Evolutionary conservation across 2,113 vertebrate genomes (phyloP).

Genomic region (Bujurquina vittata): DNA sequence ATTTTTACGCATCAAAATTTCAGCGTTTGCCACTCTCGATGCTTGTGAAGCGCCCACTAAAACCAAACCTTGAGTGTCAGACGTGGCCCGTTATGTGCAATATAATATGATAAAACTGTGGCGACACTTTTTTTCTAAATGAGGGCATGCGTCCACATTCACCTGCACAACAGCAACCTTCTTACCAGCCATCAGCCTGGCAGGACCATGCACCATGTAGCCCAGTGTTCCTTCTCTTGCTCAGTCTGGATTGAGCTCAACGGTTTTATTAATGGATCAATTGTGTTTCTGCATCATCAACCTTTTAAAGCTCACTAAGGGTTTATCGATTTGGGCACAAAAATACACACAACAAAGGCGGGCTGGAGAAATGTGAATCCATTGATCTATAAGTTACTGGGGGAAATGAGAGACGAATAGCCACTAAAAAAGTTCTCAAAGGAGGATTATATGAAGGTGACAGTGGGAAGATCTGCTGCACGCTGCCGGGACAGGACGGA

Average conservation of each 20-base stretch:
- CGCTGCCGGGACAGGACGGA: neutral
- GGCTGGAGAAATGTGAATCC: constrained; percentile 38
- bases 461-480: neutral
- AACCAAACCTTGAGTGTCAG: neutral
- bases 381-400: constrained; percentile 43
- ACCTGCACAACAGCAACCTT: neutral
- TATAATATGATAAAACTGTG: too few species aligned
- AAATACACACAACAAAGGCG: constrained; percentile 51
- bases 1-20: neutral
- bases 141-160: neutral
- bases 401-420: constrained; percentile 50
- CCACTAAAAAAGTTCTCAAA: constrained; percentile 27
- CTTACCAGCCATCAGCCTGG: neutral
- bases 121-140: too few species aligned
- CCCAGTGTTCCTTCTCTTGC: constrained; percentile 31
- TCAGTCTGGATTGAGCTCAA: constrained; percentile 42
- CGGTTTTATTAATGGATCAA: constrained; percentile 73
- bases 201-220: neutral
- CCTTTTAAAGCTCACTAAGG: constrained; percentile 59
- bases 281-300: constrained; percentile 70
- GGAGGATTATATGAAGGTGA: constrained; percentile 2
- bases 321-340: constrained; percentile 52
- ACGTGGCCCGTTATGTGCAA: too few species aligned
- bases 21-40: neutral
- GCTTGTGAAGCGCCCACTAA: neutral